Evolutionary conservation across 2,888 invertebrate genomes (phyloP).

Genomic region (Elegia similella): DNA sequence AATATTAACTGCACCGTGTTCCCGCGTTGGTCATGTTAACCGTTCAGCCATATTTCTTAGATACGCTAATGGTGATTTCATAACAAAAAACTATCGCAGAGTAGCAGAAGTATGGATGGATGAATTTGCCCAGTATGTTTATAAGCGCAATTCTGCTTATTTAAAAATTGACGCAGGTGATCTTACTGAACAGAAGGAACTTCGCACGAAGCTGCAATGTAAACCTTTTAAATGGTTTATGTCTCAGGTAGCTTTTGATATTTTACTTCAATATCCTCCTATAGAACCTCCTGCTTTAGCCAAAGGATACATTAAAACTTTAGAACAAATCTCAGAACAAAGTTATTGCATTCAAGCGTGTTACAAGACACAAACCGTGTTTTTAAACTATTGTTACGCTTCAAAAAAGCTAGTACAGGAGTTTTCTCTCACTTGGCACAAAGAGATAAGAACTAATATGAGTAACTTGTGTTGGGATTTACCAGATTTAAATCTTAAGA

Average conservation of each 20-base stretch:
- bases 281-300: slow-evolving; percentile 93
- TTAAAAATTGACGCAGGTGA: slow-evolving; percentile 90
- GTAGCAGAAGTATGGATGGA: slow-evolving; percentile 99
- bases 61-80: slow-evolving; percentile 94
- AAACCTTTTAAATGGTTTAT: slow-evolving; percentile 98
- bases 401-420: slow-evolving; percentile 30
- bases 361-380: slow-evolving; percentile 28
- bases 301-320: slow-evolving; percentile 87
- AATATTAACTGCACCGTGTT: slow-evolving; percentile 95
- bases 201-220: slow-evolving; percentile 89
- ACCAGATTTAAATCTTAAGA: slow-evolving; percentile 84
- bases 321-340: slow-evolving; percentile 61
- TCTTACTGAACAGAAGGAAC: slow-evolving; percentile 86
- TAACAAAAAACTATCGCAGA: slow-evolving; percentile 93
- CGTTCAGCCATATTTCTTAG: slow-evolving; percentile 94
- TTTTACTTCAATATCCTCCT: slow-evolving; percentile 92
- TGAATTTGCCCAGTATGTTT: slow-evolving; percentile 94
- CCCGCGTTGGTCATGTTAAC: slow-evolving; percentile 95
- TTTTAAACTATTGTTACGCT: neutral
- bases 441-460: slow-evolving; percentile 77
- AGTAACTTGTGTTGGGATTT: slow-evolving; percentile 93
- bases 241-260: slow-evolving; percentile 93
- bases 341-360: slow-evolving; percentile 88
- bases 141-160: slow-evolving; percentile 89
- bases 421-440: neutral